Evolutionary conservation across 2,888 invertebrate genomes (phyloP).

Genomic region (Lapara coniferarum): DNA sequence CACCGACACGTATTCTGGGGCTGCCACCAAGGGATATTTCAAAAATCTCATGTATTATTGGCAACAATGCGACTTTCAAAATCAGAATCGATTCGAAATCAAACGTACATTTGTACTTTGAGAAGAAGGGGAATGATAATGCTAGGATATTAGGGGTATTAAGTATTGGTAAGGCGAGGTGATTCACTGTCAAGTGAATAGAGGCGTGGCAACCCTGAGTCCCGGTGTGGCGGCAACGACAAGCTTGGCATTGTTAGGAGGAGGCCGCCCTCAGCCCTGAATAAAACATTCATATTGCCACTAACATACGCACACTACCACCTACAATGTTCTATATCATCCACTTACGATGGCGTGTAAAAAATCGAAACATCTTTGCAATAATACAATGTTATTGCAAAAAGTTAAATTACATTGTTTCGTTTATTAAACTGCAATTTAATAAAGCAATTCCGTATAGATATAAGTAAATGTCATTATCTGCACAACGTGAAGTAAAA

Average conservation of each 20-base stretch:
- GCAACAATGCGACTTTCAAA: neutral
- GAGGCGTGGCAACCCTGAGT: conserved; percentile 59
- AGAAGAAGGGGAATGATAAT: neutral
- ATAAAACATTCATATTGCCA: conserved; percentile 84
- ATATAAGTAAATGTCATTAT: conserved; percentile 31
- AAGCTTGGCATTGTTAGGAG: conserved; percentile 82
- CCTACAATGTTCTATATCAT: conserved; percentile 62
- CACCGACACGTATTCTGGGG: conserved; percentile 67
- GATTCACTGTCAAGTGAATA: no score
- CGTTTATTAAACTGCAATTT: conserved; percentile 28
- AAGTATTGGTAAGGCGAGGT: neutral
- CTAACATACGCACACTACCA: conserved; percentile 70
- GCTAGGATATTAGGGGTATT: neutral
- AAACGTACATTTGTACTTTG: neutral
- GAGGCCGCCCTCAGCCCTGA: conserved; percentile 78
- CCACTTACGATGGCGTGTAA: conserved; percentile 51
- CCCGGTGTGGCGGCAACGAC: conserved; percentile 67
- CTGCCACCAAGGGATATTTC: conserved; percentile 41
- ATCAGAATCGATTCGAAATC: neutral
- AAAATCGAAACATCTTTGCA: conserved; percentile 35
- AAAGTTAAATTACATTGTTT: conserved; percentile 31
- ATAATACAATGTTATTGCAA: conserved; percentile 34
- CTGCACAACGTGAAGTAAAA: conserved; percentile 43
- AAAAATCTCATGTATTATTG: neutral
- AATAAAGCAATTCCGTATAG: conserved; percentile 27